Percentiles rank a stretch among this genome's conserved stretches.
These are phyloP conservation scores for Holcopasites calliopsidis DNA, from an alignment of 1,140 invertebrate species.

Conservation along the genomic window DNA sequence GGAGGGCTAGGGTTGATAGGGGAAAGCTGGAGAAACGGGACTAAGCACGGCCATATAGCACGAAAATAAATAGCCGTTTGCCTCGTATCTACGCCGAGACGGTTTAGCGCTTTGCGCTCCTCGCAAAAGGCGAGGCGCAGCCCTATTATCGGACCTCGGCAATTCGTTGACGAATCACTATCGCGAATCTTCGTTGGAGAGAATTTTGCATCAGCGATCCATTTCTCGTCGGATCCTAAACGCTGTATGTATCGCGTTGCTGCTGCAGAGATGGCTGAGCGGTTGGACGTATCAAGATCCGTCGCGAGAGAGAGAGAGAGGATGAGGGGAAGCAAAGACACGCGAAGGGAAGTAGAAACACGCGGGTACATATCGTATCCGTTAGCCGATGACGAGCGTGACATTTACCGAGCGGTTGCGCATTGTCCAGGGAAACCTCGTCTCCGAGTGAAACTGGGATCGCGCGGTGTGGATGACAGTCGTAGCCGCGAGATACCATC, in stretches of 20 bases:
- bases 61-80: conserved; percentile 74
- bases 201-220: no score
- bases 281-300: no score
- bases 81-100: conserved; percentile 68
- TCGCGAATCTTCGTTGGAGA: no score
- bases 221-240: no score
- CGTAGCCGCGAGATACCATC: conserved; percentile 49
- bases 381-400: no score
- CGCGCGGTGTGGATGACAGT: conserved; percentile 55
- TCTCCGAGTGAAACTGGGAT: conserved; percentile 43
- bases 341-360: not conserved
- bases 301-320: not conserved
- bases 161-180: no score
- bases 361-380: no score
- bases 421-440: conserved; percentile 52
- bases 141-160: no score
- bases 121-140: conserved; percentile 34
- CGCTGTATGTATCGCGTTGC: no score
- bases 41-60: conserved; percentile 74
- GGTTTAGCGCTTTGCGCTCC: conserved; percentile 62
- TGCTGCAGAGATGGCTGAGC: no score
- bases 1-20: conserved; percentile 35
- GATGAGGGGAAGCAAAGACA: not conserved
- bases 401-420: conserved; percentile 10
- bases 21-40: conserved; percentile 68